Evolutionary conservation across 2,888 invertebrate genomes (phyloP).

Genomic region (Eupeodes luniger): DNA sequence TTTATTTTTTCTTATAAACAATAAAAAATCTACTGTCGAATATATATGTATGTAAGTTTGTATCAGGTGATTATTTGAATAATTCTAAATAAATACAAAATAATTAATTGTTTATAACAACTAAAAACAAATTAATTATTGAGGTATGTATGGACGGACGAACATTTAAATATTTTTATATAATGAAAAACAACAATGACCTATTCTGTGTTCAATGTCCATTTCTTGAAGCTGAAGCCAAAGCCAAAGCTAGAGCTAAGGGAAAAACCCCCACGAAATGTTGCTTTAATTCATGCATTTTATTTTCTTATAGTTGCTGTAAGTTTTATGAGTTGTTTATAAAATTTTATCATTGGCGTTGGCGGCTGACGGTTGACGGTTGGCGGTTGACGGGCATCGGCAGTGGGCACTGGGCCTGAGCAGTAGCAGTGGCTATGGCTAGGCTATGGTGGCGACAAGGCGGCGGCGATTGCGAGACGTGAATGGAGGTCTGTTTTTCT

Average conservation of each 20-base stretch:
- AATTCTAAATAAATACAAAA: no score
- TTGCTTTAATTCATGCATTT: neutral
- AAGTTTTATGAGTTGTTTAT: constrained; percentile 5
- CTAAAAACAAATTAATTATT: constrained; percentile 5
- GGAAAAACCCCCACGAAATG: neutral
- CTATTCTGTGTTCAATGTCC: constrained; percentile 21
- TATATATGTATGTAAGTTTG: no score
- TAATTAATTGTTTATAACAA: neutral
- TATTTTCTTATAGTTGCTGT: neutral
- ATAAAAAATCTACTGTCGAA: no score
- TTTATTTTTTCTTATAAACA: no score
- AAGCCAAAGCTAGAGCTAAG: neutral
- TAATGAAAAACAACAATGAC: constrained; percentile 16
- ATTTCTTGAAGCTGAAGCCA: neutral
- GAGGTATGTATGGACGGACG: neutral
- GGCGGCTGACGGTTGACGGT: neutral
- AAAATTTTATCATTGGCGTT: constrained; percentile 20
- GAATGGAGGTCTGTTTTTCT: constrained; percentile 6
- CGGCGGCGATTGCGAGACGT: neutral
- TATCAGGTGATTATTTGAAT: no score
- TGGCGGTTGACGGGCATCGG: neutral
- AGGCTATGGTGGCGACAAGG: neutral
- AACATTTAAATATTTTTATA: no score
- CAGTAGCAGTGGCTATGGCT: neutral
- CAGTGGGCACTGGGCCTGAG: neutral